Conservation (phyloP, 2,113 vertebrate genomes). For the Amia ocellicauda region DNA sequence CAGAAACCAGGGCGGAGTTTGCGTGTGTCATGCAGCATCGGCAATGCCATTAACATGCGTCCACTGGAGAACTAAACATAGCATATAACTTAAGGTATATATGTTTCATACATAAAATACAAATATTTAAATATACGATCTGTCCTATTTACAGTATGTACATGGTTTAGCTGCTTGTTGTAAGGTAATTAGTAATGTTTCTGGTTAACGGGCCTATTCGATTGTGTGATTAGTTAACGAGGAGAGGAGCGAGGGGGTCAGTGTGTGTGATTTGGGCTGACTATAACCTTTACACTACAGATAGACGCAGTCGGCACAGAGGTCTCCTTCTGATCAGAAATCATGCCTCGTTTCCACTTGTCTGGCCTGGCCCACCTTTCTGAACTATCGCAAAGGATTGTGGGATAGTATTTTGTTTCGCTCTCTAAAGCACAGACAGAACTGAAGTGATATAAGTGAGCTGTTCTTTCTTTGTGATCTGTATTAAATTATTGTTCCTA, state of each 20-base stretch:
- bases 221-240: slow-evolving; percentile 31
- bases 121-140: slow-evolving; percentile 72
- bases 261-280: slow-evolving; percentile 1
- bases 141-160: slow-evolving; percentile 68
- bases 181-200: slow-evolving; percentile 60
- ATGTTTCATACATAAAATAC: slow-evolving; percentile 66
- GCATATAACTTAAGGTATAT: slow-evolving; percentile 65
- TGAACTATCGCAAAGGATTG: too few relatives aligned
- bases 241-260: slow-evolving; percentile 28
- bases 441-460: too few relatives aligned
- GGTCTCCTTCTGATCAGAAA: slow-evolving; percentile 41
- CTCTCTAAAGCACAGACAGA: too few relatives aligned
- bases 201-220: slow-evolving; percentile 33
- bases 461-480: too few relatives aligned
- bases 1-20: too few relatives aligned
- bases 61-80: slow-evolving; percentile 63
- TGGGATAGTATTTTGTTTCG: too few relatives aligned
- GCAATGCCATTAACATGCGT: slow-evolving; percentile 67
- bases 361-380: too few relatives aligned
- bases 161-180: slow-evolving; percentile 62
- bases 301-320: slow-evolving; percentile 46
- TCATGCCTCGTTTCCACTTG: slow-evolving; percentile 31
- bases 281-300: slow-evolving; percentile 4
- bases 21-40: slow-evolving; percentile 67
- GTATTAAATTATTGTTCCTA: too few relatives aligned